Base-by-base conservation (phyloP, 2,113 vertebrate genomes). In the Ursus arctos region DNA sequence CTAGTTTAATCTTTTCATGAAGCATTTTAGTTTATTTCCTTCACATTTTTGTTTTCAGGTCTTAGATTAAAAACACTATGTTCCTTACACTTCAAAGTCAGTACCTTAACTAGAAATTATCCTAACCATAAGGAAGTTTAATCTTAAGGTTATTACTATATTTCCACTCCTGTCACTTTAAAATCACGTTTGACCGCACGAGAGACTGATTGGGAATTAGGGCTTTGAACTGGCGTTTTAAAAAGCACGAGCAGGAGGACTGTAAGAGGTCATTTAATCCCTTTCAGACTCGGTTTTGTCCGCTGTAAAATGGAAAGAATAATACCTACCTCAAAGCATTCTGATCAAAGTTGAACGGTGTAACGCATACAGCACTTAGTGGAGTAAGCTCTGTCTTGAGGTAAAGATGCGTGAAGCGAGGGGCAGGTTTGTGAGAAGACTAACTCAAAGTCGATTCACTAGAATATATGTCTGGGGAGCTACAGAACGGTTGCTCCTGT, bases 21-120 rank as follows among this genome's bases (percentile, higher is more conserved):
- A 77, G 85, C 4, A 49, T 76, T 92, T 95, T 74, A 77, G 7
- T 88, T 96, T 77, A 36, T 80, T 94, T 96, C 40, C 63, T 97
- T 90, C 43, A 47, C 71, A 59, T 81, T 91, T 97, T 95, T 84
- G 51, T 97, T 89, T 84, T 28, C 21, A 53, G 19, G 51, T 92
- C 65, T 85, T 88, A 79, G 74, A 61, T 72, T 74, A 51, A 95
- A 96, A 96, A 33, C 47, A 40, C 43, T 76, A 12, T 65, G 33
- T 88, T 43, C 11, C 59, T 96, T 86, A 63, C 4, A 71, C 57
- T 96, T 97, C 88, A 94, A 76, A 96, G 65, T 82, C 88, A 83
- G 21, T 71, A 91, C 7, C 43, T 91, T 87, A 97, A 59, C 53
- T 83, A 95, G 89, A 96, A 79, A 80, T 84, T 91, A 93, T 79